A percentile compares a stretch with the other conserved stretches of the same genome.
These are phyloP conservation scores for Drosophila putrida DNA, from an alignment of 2,888 invertebrate genomes.

Conservation along the genomic window DNA sequence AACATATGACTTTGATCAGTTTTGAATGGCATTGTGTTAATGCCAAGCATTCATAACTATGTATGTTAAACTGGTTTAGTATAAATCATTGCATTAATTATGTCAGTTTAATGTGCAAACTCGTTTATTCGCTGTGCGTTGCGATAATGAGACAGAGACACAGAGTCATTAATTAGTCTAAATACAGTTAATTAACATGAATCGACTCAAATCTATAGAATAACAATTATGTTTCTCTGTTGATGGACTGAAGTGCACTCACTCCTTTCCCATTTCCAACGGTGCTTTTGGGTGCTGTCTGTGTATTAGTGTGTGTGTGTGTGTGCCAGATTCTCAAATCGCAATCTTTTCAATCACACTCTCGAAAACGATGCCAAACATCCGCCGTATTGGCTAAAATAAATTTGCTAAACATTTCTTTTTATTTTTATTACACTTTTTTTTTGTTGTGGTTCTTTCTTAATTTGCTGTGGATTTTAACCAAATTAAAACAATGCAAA, in stretches of 20 bases:
- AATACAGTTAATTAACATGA: constrained; percentile 44
- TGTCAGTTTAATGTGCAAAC: constrained; percentile 44
- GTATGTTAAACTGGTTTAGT: constrained; percentile 42
- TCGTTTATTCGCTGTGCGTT: constrained; percentile 36
- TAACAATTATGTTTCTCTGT: background rate
- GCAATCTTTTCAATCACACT: constrained; percentile 42
- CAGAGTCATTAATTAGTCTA: constrained; percentile 43
- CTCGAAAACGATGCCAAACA: constrained; percentile 67
- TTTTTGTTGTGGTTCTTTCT: constrained; percentile 2
- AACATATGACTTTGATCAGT: constrained; percentile 40
- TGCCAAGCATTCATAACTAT: constrained; percentile 16
- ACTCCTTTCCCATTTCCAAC: constrained; percentile 16
- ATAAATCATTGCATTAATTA: constrained; percentile 54
- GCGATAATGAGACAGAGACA: constrained; percentile 24
- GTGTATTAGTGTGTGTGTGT: background rate
- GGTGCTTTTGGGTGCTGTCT: constrained; percentile 1
- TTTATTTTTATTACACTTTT: background rate
- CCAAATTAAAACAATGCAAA: constrained; percentile 59
- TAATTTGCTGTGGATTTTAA: constrained; percentile 6
- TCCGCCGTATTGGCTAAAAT: constrained; percentile 49
- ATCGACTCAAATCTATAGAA: constrained; percentile 8
- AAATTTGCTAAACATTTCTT: constrained; percentile 39
- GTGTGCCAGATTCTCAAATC: constrained; percentile 49
- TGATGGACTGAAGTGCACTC: constrained; percentile 6
- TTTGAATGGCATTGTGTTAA: constrained; percentile 33